phyloP scores from a whole-genome alignment of 2,888 invertebrate genomes.

The Synanthedon andrenaeformis region DNA sequence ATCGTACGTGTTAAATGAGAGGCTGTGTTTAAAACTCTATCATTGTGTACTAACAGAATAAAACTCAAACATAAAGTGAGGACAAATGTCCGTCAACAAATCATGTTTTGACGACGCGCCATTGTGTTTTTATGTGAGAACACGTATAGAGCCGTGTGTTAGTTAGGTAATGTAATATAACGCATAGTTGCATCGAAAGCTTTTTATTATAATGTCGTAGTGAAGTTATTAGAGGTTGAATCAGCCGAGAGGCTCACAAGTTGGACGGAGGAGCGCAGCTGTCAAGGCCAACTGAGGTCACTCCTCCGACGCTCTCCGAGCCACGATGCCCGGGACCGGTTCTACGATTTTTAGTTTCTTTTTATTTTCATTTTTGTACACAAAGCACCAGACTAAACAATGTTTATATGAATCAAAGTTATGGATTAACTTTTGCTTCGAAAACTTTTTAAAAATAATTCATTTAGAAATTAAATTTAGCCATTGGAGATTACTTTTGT shows the following conservation, averaged over 20 bases:
- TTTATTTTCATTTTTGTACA: slow-evolving; percentile 70
- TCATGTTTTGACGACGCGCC: slow-evolving; percentile 43
- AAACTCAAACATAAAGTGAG: slow-evolving; percentile 8
- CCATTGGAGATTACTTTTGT: too few species aligned
- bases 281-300: slow-evolving; percentile 70
- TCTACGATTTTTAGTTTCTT: slow-evolving; percentile 67
- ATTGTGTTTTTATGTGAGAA: slow-evolving; percentile 7
- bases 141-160: neutral
- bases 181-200: slow-evolving; percentile 53
- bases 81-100: slow-evolving; percentile 44
- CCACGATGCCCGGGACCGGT: slow-evolving; percentile 64
- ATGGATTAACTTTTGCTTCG: slow-evolving; percentile 58
- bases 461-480: neutral
- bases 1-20: neutral
- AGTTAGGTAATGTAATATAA: slow-evolving; percentile 19
- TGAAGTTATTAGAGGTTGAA: slow-evolving; percentile 65
- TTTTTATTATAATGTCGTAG: slow-evolving; percentile 53
- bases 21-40: neutral
- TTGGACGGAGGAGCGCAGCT: slow-evolving; percentile 56
- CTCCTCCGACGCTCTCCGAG: slow-evolving; percentile 65
- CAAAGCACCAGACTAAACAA: slow-evolving; percentile 64
- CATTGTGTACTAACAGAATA: neutral
- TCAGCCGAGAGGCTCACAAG: slow-evolving; percentile 46
- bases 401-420: slow-evolving; percentile 62
- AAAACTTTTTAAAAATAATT: slow-evolving; percentile 7